A percentile compares a stretch with the other conserved stretches of the same genome.
Conservation (phyloP, 2,888 invertebrate genomes). For the Auanema sp. region DNA sequence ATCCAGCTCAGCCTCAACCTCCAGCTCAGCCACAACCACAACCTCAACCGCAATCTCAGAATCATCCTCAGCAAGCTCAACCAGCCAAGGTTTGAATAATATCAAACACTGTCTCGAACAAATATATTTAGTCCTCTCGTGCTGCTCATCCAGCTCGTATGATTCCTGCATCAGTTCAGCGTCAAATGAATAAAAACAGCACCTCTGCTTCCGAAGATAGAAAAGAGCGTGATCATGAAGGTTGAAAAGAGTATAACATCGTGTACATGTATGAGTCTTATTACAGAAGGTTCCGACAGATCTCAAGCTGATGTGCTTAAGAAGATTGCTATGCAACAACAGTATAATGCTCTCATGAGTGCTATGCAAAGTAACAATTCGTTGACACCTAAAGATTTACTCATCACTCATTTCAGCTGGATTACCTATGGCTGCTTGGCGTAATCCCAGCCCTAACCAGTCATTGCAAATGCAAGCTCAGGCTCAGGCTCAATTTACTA, state of each 20-base stretch:
- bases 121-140: neutral
- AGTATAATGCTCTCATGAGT: constrained; percentile 40
- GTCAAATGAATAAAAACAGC: constrained; percentile 35
- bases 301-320: constrained; percentile 10
- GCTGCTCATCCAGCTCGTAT: constrained; percentile 19
- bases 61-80: constrained; percentile 26
- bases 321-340: constrained; percentile 42
- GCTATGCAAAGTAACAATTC: constrained; percentile 36
- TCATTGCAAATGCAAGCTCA: too few relatives aligned
- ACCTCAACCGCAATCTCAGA: constrained; percentile 18
- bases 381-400: too few relatives aligned
- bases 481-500: too few relatives aligned
- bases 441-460: too few relatives aligned
- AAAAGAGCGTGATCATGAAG: constrained; percentile 17
- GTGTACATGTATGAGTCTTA: too few relatives aligned
- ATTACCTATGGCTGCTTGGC: too few relatives aligned
- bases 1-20: constrained; percentile 10
- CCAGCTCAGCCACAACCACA: constrained; percentile 25
- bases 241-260: too few relatives aligned
- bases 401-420: too few relatives aligned
- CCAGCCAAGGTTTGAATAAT: neutral
- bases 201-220: constrained; percentile 24
- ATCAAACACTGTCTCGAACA: too few relatives aligned
- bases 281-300: neutral
- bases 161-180: constrained; percentile 50